Evolutionary conservation across 2,113 vertebrate species (phyloP).

Genomic region (Urocitellus parryii): DNA sequence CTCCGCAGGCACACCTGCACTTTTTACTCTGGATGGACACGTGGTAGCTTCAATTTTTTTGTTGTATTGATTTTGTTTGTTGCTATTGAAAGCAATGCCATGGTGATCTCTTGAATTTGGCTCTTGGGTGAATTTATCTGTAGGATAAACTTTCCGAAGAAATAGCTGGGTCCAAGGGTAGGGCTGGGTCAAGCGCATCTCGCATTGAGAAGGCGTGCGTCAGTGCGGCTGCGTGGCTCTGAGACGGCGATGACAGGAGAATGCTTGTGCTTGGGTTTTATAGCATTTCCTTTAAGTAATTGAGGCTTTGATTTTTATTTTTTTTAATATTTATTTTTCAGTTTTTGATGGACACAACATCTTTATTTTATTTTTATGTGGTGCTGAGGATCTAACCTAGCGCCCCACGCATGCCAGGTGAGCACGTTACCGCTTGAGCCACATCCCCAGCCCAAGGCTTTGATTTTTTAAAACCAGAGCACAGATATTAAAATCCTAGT

Average conservation of each 20-base stretch:
- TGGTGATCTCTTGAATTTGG: background rate
- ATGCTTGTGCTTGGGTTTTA: background rate
- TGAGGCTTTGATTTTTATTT: background rate
- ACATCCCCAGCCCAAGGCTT: too few species aligned
- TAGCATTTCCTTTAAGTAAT: background rate
- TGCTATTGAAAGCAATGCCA: background rate
- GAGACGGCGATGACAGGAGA: too few species aligned
- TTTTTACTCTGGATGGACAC: background rate
- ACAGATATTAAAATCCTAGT: background rate
- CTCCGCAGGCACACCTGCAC: rapidly evolving
- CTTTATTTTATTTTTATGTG: too few species aligned
- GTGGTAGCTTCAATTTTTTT: background rate
- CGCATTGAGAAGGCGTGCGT: too few species aligned
- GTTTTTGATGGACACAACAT: too few species aligned
- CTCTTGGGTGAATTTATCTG: background rate
- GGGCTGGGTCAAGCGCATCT: background rate
- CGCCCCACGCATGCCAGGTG: too few species aligned
- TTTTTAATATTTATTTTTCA: too few species aligned
- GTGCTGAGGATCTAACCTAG: too few species aligned
- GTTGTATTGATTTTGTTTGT: background rate
- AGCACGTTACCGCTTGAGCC: too few species aligned
- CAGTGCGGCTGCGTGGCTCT: too few species aligned
- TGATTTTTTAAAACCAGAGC: background rate
- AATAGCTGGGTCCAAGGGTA: background rate
- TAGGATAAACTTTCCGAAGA: background rate